Evolutionary conservation across 2,888 invertebrate species (phyloP).

Genomic region (Apodemia zela): DNA sequence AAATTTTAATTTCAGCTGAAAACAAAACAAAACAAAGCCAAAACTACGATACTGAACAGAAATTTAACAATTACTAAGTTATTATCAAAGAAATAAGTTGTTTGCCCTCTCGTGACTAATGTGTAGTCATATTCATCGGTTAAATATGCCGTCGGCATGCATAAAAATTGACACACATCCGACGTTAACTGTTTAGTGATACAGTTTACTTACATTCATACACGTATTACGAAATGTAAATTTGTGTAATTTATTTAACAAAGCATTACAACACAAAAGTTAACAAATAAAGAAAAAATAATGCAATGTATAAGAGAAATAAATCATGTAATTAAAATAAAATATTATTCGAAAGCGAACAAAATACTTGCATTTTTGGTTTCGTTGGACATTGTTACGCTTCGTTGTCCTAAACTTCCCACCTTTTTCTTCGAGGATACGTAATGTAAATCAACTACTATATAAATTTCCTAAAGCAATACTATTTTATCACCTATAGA

Average conservation of each 20-base stretch:
- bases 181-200: constrained; percentile 48
- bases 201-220: constrained; percentile 42
- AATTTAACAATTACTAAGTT: neutral
- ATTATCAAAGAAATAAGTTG: constrained; percentile 33
- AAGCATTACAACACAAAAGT: constrained; percentile 20
- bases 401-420: neutral
- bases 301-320: neutral
- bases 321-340: neutral
- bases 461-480: neutral
- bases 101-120: constrained; percentile 26
- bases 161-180: constrained; percentile 57
- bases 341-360: neutral
- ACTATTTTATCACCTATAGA: neutral
- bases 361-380: constrained; percentile 79
- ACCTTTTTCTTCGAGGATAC: neutral
- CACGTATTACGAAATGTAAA: constrained; percentile 23
- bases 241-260: constrained; percentile 29
- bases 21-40: too few species aligned
- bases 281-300: constrained; percentile 15
- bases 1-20: too few species aligned
- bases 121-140: neutral
- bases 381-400: constrained; percentile 79
- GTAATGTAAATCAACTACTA: neutral
- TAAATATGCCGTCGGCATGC: constrained; percentile 42
- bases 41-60: neutral